phyloP scores from a whole-genome alignment of 2,113 vertebrate species.

The Polypterus senegalus region DNA sequence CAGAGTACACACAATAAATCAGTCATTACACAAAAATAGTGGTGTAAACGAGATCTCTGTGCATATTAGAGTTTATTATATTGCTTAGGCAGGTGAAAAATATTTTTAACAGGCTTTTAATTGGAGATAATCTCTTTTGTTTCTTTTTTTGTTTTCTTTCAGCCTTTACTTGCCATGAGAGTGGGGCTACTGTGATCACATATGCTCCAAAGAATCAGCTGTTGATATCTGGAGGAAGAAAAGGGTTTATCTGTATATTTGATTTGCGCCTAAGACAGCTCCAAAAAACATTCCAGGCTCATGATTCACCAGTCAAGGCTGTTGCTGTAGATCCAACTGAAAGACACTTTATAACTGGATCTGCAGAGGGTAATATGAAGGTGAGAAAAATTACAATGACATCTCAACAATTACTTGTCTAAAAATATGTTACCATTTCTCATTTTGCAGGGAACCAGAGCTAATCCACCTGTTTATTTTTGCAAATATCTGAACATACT shows the following conservation, averaged over 20 bases:
- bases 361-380: slow-evolving; percentile 95
- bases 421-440: too few relatives aligned
- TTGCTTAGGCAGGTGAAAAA: too few relatives aligned
- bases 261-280: slow-evolving; percentile 74
- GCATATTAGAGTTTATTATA: too few relatives aligned
- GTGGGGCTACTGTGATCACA: slow-evolving; percentile 80
- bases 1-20: too few relatives aligned
- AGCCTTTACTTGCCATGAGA: slow-evolving; percentile 90
- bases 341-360: slow-evolving; percentile 88
- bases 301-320: slow-evolving; percentile 90
- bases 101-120: too few relatives aligned
- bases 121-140: background rate
- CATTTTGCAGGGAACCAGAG: too few relatives aligned
- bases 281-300: slow-evolving; percentile 83
- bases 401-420: too few relatives aligned
- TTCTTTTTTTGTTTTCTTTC: slow-evolving; percentile 27
- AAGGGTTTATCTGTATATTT: slow-evolving; percentile 79
- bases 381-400: slow-evolving; percentile 34
- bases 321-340: slow-evolving; percentile 79
- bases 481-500: too few relatives aligned
- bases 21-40: too few relatives aligned
- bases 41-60: too few relatives aligned
- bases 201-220: slow-evolving; percentile 84
- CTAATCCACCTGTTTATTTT: too few relatives aligned
- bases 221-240: slow-evolving; percentile 83